Percentiles rank a stretch among this genome's conserved stretches.
Conservation (phyloP, 92 coral and sea anemone genomes). For the Epizoanthus stellaris region DNA sequence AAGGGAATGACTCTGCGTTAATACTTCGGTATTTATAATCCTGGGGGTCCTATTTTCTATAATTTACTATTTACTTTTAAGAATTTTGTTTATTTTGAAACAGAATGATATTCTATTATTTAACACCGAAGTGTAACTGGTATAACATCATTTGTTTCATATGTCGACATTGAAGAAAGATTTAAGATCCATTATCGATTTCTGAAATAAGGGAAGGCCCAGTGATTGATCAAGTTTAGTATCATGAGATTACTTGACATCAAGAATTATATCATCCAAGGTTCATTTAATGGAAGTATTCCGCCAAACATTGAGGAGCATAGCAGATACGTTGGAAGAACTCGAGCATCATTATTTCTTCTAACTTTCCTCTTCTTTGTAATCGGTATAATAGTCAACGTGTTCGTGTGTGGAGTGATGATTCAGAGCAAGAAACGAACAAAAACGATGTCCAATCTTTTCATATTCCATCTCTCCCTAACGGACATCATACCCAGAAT, state of each 20-base stretch:
- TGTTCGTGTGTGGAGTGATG: slow-evolving; percentile 21
- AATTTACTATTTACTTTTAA: no score
- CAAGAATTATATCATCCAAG: not conserved
- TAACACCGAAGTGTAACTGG: no score
- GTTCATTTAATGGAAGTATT: not conserved
- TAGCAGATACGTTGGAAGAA: not conserved
- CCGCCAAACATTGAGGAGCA: not conserved
- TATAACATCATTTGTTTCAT: no score
- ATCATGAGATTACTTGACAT: not conserved
- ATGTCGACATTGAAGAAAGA: no score
- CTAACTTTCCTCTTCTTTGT: not conserved
- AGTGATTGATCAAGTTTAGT: not conserved
- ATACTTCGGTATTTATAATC: no score
- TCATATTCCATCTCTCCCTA: slow-evolving; percentile 23
- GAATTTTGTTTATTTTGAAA: no score
- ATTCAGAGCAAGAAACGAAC: slow-evolving; percentile 18
- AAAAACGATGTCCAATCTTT: slow-evolving; percentile 18
- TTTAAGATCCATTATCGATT: no score
- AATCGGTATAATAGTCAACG: slow-evolving; percentile 14
- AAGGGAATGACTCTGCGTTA: no score
- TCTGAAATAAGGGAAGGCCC: no score
- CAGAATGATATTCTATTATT: no score
- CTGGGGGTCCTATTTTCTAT: no score
- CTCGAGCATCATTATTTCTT: not conserved
- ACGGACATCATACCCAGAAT: slow-evolving; percentile 9